Evolutionary conservation across 2,888 invertebrate genomes (phyloP).

Genomic region (Acholoe squamosa): DNA sequence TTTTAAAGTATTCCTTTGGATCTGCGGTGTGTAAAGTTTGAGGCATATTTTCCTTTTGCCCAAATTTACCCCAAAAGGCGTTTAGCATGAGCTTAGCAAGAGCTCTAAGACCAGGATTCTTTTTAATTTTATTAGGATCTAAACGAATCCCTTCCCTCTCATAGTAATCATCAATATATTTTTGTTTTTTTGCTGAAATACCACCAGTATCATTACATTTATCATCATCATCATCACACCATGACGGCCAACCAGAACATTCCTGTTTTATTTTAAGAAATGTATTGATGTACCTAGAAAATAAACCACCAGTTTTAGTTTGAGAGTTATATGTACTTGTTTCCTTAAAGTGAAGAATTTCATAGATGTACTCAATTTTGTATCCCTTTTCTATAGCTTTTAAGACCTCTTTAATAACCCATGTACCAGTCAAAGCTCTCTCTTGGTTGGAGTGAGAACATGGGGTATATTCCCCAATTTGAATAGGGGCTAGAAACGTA

Average conservation of each 20-base stretch:
- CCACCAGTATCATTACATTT: no score
- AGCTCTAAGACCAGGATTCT: conserved; percentile 70
- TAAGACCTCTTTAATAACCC: conserved; percentile 79
- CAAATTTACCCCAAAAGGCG: conserved; percentile 73
- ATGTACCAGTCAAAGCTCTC: conserved; percentile 76
- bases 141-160: conserved; percentile 68
- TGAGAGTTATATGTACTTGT: conserved; percentile 72
- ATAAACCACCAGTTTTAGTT: conserved; percentile 69
- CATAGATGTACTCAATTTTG: conserved; percentile 73
- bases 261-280: conserved; percentile 72
- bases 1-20: no score
- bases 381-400: conserved; percentile 79
- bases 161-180: conserved; percentile 67
- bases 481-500: no score
- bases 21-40: no score
- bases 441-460: no score
- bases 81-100: conserved; percentile 71
- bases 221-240: conserved; percentile 65
- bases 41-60: conserved; percentile 54
- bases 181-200: no score
- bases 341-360: conserved; percentile 5
- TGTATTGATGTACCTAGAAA: conserved; percentile 74
- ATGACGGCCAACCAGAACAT: conserved; percentile 70
- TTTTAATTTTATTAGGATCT: conserved; percentile 68
- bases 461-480: no score